These are phyloP conservation scores for Herminia tarsipennalis DNA, from an alignment of 2,888 invertebrate genomes.

Conservation along the genomic window DNA sequence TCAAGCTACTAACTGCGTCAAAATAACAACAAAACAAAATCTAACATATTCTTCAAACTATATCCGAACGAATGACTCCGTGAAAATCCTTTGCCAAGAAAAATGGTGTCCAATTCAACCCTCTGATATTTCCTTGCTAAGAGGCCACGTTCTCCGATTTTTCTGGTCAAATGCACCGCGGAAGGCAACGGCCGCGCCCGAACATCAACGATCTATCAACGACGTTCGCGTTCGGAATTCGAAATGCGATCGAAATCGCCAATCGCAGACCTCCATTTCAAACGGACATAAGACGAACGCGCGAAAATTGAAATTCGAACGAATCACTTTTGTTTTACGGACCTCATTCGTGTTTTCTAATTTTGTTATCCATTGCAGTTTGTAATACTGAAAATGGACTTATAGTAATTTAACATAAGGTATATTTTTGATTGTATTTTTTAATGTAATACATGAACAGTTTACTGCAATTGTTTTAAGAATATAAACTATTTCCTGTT, in stretches of 20 bases:
- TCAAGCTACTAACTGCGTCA: no score
- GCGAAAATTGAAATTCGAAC: conserved; percentile 73
- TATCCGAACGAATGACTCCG: conserved; percentile 8
- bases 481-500: conserved; percentile 83
- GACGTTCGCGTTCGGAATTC: conserved; percentile 74
- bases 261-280: conserved; percentile 65
- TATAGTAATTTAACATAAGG: conserved; percentile 29
- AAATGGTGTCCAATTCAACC: conserved; percentile 42
- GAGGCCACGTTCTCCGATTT: conserved; percentile 70
- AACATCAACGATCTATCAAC: conserved; percentile 81
- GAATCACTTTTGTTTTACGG: conserved; percentile 67
- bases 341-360: conserved; percentile 52
- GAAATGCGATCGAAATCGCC: conserved; percentile 75
- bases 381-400: conserved; percentile 38
- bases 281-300: conserved; percentile 65
- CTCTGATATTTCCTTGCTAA: conserved; percentile 47
- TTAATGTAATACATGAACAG: conserved; percentile 47
- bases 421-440: conserved; percentile 33
- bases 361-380: conserved; percentile 17
- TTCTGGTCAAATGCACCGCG: conserved; percentile 79
- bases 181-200: conserved; percentile 56
- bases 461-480: conserved; percentile 76
- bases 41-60: conserved; percentile 4
- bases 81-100: conserved; percentile 21
- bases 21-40: no score